Evolutionary conservation across 2,888 invertebrate species (phyloP).

Genomic region (Phengaris alcon): DNA sequence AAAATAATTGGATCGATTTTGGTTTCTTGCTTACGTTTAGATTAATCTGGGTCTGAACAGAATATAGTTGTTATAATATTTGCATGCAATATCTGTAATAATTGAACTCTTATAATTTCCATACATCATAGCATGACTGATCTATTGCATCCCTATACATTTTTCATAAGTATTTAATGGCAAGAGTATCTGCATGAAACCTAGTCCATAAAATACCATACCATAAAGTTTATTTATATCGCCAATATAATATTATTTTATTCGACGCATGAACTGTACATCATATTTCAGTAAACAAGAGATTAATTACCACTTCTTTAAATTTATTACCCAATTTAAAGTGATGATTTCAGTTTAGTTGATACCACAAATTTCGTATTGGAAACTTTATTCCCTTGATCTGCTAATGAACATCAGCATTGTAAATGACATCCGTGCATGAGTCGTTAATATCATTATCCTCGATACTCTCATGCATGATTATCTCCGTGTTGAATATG

Average conservation of each 20-base stretch:
- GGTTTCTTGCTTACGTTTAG: no score
- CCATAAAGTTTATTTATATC: not conserved
- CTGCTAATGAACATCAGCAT: not conserved
- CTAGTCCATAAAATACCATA: not conserved
- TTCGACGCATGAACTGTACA: not conserved
- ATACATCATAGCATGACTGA: no score
- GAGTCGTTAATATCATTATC: conserved; percentile 25
- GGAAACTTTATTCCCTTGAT: not conserved
- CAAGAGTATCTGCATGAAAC: not conserved
- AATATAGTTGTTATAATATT: no score
- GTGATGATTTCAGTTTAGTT: not conserved
- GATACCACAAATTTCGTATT: not conserved
- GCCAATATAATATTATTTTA: not conserved
- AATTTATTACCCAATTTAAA: not conserved
- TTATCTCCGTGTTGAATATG: conserved; percentile 27
- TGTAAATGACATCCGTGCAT: conserved; percentile 9
- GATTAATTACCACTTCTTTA: not conserved
- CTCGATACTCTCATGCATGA: conserved; percentile 32
- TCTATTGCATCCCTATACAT: not conserved
- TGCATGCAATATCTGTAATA: no score
- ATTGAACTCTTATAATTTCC: no score
- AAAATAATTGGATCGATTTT: no score
- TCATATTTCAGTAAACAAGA: not conserved
- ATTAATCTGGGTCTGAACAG: no score
- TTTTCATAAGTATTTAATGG: not conserved